Conservation (phyloP, 2,888 invertebrate species). For the Tortricodes alternella region DNA sequence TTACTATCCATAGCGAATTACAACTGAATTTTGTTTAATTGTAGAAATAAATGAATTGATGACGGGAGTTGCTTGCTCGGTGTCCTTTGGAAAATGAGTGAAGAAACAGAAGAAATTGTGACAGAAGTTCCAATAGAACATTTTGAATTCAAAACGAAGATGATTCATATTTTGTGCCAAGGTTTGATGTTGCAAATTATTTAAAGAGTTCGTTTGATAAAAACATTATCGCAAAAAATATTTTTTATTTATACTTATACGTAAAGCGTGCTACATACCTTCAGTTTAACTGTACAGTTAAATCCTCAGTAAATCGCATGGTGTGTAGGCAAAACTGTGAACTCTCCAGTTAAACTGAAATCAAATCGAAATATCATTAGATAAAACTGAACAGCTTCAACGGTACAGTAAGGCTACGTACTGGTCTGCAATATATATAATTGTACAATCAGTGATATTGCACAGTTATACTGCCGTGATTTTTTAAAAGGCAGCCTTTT, state of each 20-base stretch:
- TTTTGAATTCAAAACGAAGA: neutral
- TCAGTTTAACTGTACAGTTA: no score
- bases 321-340: no score
- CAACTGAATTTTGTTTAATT: conserved; percentile 37
- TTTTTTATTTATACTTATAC: neutral
- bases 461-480: no score
- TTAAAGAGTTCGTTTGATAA: neutral
- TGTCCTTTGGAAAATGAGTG: conserved; percentile 51
- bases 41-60: conserved; percentile 36
- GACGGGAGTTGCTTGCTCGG: conserved; percentile 43
- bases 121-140: conserved; percentile 6
- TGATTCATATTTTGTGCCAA: conserved; percentile 12
- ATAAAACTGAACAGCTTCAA: no score
- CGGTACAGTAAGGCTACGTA: no score
- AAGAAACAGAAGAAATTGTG: conserved; percentile 39
- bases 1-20: conserved; percentile 47
- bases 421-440: no score
- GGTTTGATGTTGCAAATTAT: neutral
- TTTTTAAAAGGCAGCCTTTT: no score
- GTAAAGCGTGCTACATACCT: no score
- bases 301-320: no score
- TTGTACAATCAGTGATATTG: no score
- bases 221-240: neutral
- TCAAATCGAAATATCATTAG: no score
- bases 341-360: no score